These are phyloP conservation scores for Incurvaria masculella DNA, from an alignment of 2,888 invertebrate species.

Conservation along the genomic window DNA sequence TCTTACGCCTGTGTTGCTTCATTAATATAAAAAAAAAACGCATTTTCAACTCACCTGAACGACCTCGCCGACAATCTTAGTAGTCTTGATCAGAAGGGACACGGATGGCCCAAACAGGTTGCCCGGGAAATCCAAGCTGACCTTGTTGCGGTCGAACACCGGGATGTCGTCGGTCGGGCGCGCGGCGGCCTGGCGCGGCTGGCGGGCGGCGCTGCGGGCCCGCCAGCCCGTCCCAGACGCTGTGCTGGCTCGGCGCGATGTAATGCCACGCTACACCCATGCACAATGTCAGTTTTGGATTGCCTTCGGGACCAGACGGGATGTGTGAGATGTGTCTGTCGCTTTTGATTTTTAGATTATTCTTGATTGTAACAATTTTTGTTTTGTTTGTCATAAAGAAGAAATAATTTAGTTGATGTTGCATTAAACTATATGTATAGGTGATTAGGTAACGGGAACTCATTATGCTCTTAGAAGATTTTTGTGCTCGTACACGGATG, in stretches of 20 bases:
- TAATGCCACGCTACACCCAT: not conserved
- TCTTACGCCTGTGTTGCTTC: no score
- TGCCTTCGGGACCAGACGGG: constrained; percentile 4
- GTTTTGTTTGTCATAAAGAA: no score
- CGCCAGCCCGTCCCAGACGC: not conserved
- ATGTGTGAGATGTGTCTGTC: constrained; percentile 4
- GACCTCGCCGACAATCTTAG: constrained; percentile 62
- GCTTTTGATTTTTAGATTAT: no score
- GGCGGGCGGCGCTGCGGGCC: constrained; percentile 5
- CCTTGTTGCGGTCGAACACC: constrained; percentile 61
- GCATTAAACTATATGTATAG: no score
- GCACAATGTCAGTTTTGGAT: no score
- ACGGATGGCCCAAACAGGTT: constrained; percentile 65
- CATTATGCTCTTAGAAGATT: no score
- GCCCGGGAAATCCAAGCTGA: constrained; percentile 65
- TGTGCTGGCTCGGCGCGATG: not conserved
- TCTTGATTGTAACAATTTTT: no score
- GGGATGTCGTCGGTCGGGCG: constrained; percentile 51
- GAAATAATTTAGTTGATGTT: no score
- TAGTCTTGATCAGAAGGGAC: constrained; percentile 62
- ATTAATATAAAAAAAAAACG: not conserved
- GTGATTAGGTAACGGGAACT: no score
- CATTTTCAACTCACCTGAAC: constrained; percentile 54
- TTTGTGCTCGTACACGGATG: no score
- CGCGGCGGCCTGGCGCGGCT: constrained; percentile 16